A percentile compares a stretch with the other conserved stretches of the same genome.
phyloP scores from a whole-genome alignment of 1,140 invertebrate species.

The Limonius californicus region DNA sequence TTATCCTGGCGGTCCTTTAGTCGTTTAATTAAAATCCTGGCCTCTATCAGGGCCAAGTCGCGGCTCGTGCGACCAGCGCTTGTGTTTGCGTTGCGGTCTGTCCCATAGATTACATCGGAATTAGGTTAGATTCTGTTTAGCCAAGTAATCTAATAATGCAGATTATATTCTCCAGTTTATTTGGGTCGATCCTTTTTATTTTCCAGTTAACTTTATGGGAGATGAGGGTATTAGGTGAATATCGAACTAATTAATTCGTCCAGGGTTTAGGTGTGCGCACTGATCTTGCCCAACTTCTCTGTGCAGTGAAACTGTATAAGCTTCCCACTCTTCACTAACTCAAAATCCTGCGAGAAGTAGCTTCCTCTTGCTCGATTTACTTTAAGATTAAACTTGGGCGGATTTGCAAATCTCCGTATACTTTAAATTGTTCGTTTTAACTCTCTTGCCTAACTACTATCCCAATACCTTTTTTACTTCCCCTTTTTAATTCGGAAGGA shows the following conservation, averaged over 20 bases:
- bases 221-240: conserved; percentile 3
- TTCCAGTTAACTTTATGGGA: conserved; percentile 4
- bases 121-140: conserved; percentile 24
- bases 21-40: conserved; percentile 25
- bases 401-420: too few relatives aligned
- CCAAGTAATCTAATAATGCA: conserved; percentile 27
- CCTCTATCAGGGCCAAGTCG: conserved; percentile 18
- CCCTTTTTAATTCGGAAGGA: too few relatives aligned
- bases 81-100: conserved; percentile 25
- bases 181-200: conserved; percentile 7
- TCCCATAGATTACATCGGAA: conserved; percentile 26
- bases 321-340: too few relatives aligned
- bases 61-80: conserved; percentile 16
- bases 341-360: too few relatives aligned
- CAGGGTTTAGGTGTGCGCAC: too few relatives aligned
- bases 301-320: too few relatives aligned
- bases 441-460: too few relatives aligned
- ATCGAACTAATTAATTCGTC: conserved; percentile 2
- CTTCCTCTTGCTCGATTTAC: too few relatives aligned
- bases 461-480: too few relatives aligned
- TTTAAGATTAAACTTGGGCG: too few relatives aligned
- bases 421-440: too few relatives aligned
- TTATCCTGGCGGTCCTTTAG: conserved; percentile 15
- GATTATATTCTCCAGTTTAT: conserved; percentile 19
- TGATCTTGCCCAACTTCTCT: too few relatives aligned